Percentiles rank a stretch among this genome's conserved stretches.
Evolutionary conservation across 1,140 invertebrate species (phyloP).

Genomic region (Kradibia gibbosae): DNA sequence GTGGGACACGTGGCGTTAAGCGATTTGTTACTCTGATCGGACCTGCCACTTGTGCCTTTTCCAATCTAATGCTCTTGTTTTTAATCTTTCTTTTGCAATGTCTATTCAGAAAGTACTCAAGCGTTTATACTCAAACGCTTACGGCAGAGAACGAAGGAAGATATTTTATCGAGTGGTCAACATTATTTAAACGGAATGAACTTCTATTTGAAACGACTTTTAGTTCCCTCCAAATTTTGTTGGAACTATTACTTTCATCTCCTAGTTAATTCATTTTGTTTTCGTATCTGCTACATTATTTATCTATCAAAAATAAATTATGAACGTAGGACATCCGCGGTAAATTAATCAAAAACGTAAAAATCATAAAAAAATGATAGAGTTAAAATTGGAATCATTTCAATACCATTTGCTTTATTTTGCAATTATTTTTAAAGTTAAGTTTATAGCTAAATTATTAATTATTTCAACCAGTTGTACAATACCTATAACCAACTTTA

Average conservation of each 20-base stretch:
- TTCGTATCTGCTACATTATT: too few species aligned
- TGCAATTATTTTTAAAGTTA: too few species aligned
- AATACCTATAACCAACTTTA: too few species aligned
- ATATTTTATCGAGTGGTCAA: neutral
- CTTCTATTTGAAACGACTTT: neutral
- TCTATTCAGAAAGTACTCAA: neutral
- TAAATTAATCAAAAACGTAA: too few species aligned
- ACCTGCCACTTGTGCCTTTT: conserved; percentile 17
- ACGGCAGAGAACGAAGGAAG: neutral
- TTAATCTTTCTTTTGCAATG: conserved; percentile 13
- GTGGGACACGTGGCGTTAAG: conserved; percentile 60
- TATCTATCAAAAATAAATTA: too few species aligned
- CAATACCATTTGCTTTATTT: too few species aligned
- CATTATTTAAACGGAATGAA: neutral
- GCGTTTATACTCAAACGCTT: neutral
- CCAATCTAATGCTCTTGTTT: neutral
- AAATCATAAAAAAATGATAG: too few species aligned
- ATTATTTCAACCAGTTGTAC: too few species aligned
- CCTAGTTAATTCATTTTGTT: too few species aligned
- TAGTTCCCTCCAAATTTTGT: neutral
- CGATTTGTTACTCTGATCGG: conserved; percentile 57
- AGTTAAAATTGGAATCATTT: too few species aligned
- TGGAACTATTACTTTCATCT: neutral
- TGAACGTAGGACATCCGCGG: too few species aligned
- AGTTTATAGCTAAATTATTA: too few species aligned